Evolutionary conservation across 2,797 vertebrate species (phyloP).

Genomic region (Balearica regulorum): DNA sequence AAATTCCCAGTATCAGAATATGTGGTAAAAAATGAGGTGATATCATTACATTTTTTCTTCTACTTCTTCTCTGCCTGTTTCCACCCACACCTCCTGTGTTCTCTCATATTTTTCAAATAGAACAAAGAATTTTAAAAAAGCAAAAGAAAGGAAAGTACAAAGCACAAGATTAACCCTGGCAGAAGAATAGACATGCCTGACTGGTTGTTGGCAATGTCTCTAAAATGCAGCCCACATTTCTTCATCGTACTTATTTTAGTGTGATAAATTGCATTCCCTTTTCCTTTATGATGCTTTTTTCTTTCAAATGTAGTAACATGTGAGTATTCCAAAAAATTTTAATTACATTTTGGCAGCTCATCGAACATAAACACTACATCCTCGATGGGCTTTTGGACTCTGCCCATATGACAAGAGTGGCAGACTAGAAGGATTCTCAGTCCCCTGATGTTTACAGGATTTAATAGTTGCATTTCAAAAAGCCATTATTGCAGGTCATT

Average conservation of each 20-base stretch:
- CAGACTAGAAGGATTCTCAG: neutral
- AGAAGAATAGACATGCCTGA: conserved; percentile 25
- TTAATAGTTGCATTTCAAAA: conserved; percentile 9
- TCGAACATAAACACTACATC: neutral
- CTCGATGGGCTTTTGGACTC: neutral
- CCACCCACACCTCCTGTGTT: neutral
- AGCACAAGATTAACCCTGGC: neutral
- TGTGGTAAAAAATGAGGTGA: neutral
- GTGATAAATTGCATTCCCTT: conserved; percentile 23
- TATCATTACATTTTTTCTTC: neutral
- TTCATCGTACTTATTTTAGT: conserved; percentile 5
- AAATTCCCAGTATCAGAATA: neutral
- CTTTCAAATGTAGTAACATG: conserved; percentile 25
- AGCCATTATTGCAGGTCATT: neutral
- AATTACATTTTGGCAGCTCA: conserved; percentile 52
- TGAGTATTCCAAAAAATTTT: conserved; percentile 21
- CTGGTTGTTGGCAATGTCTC: neutral
- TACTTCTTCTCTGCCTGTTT: neutral
- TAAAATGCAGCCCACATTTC: conserved; percentile 15
- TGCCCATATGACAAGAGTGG: neutral
- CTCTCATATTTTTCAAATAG: neutral
- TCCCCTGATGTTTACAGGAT: neutral
- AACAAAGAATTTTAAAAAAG: neutral
- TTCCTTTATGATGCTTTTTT: conserved; percentile 29
- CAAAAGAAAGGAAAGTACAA: neutral